Base-by-base conservation (phyloP, 1,140 invertebrate species). In the Asobara japonica region DNA sequence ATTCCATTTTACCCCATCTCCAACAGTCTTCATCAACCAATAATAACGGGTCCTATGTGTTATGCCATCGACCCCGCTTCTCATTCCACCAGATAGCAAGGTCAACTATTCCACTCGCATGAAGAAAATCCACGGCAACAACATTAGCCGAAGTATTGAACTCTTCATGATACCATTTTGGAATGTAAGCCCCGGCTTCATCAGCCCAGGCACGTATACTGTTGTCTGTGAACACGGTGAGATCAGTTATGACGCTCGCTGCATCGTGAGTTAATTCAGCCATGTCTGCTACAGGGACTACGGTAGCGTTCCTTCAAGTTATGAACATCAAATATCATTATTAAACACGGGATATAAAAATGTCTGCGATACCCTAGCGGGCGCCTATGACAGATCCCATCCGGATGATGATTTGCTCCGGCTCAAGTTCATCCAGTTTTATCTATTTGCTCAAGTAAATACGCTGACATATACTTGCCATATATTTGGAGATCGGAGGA, bases 41-140 rank as follows among this genome's bases (percentile, higher is more conserved):
- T n/a, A n/a, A n/a, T n/a, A n/a, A n/a, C n/a, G n/a, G n/a, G n/a
- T n/a, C n/a, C n/a, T n/a, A n/a, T n/a, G n/a, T n/a, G n/a, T n/a
- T n/a, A n/a, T n/a, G 2, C 41, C 41, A 18, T 45, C 4, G 41
- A 16, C 2, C 45, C 22, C 48, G 22, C 13, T 30, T 56, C 16
- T 69, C 27, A 33, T 69, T 69, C 66, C 66, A 69, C 8, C 56
- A 16, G 11, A 69, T 69, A 4, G 66, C 66, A 30, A 69, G 25
- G 27, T 56, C 29, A 3, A 69, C 66, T 13, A 69, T 69, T 31
- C 66, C 66, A n/a, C 45, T 69, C 11, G 66, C 66, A 33, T 69
- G 45, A 10, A 69, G 25, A 29, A 56, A 69, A 56, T 69, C 66
- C 1, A 69, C 66, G 20, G 66, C 66, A 13, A 69, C 66, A 69